A percentile compares a stretch with the other conserved stretches of the same genome.
Conservation (phyloP, 2,797 vertebrate genomes). For the Xiphorhynchus erythropygius region DNA sequence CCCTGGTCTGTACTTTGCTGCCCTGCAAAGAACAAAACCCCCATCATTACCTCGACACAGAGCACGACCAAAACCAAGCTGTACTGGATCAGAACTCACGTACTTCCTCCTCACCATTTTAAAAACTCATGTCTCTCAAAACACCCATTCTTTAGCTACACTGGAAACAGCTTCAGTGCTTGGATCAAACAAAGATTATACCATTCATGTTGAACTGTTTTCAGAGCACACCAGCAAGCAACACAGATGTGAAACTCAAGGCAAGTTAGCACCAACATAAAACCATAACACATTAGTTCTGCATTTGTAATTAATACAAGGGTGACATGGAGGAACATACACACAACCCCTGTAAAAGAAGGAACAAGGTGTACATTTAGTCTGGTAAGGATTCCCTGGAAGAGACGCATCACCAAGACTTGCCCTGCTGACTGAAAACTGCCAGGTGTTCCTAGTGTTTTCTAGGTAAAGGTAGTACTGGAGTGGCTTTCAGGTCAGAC, state of each 20-base stretch:
- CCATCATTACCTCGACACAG: neutral
- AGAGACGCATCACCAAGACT: neutral
- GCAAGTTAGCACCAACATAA: neutral
- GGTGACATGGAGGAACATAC: neutral
- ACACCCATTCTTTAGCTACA: neutral
- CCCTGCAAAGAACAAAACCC: slow-evolving; percentile 80
- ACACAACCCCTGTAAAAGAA: neutral
- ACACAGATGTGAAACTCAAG: neutral
- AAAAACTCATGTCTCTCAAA: neutral
- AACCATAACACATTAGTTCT: neutral
- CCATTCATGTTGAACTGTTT: neutral
- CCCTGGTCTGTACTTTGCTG: slow-evolving; percentile 96
- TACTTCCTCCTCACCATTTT: neutral
- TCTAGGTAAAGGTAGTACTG: neutral
- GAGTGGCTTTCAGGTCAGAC: neutral
- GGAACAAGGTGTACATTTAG: neutral
- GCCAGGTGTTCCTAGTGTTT: neutral
- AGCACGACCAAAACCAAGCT: neutral
- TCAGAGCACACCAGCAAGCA: slow-evolving; percentile 12
- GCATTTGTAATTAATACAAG: neutral
- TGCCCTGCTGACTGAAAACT: neutral
- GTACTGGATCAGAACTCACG: neutral
- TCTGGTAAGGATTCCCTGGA: neutral
- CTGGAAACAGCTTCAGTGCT: neutral
- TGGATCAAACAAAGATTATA: neutral